Percentiles rank a stretch among this genome's conserved stretches.
Conservation (phyloP, 1,140 invertebrate species). For the Rhyacophila brunnea region DNA sequence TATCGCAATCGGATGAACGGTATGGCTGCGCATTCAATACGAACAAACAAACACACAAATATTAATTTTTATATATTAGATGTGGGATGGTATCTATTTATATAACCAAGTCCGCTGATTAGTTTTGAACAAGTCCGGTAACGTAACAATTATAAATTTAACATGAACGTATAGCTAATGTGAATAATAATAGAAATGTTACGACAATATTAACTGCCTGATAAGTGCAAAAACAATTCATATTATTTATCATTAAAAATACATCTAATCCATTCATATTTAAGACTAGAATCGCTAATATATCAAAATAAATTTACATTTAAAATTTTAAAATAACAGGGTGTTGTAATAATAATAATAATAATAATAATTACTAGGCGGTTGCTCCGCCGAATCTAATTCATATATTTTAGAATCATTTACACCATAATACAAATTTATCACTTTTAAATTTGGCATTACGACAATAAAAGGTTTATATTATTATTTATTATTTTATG, state of each 20-base stretch:
- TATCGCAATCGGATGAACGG: no score
- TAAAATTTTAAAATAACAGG: not conserved
- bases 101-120: no score
- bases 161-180: not conserved
- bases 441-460: conserved; percentile 23
- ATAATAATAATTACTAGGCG: not conserved
- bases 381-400: conserved; percentile 2
- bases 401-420: conserved; percentile 21
- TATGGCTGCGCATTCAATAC: no score
- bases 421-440: conserved; percentile 18
- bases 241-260: not conserved
- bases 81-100: no score
- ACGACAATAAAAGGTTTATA: conserved; percentile 2
- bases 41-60: no score
- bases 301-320: conserved; percentile 1
- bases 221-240: no score
- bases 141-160: no score
- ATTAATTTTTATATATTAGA: no score
- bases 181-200: no score
- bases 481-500: no score
- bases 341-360: not conserved
- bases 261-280: not conserved
- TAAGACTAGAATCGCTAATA: not conserved
- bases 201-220: no score
- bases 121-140: no score